A percentile compares a stretch with the other conserved stretches of the same genome.
Conservation (phyloP, 2,797 vertebrate genomes). For the Xiphophorus birchmanni region DNA sequence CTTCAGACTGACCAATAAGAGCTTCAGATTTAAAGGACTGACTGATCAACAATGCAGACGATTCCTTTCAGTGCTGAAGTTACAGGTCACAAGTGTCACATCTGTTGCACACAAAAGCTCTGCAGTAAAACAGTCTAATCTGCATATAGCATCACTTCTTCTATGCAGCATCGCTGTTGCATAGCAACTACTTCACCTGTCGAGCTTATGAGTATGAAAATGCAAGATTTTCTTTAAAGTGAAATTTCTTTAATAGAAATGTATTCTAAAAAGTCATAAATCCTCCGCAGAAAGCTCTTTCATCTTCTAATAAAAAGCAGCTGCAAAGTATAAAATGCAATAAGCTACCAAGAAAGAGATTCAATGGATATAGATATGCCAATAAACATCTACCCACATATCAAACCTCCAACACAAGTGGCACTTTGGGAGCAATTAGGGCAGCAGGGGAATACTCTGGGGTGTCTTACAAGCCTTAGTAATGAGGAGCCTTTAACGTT, state of each 20-base stretch:
- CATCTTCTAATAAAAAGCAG: background rate
- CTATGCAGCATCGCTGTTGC: constrained; percentile 70
- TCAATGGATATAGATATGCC: constrained; percentile 41
- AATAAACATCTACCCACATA: constrained; percentile 44
- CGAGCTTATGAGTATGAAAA: constrained; percentile 48
- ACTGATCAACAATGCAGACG: constrained; percentile 17
- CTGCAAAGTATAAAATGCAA: constrained; percentile 10
- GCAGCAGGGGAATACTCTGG: constrained; percentile 20
- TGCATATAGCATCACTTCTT: constrained; percentile 59
- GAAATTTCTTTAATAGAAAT: background rate
- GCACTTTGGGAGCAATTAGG: constrained; percentile 68
- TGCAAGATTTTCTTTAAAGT: constrained; percentile 19
- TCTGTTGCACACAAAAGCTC: constrained; percentile 20
- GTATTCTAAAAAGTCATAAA: background rate
- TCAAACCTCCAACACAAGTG: constrained; percentile 24
- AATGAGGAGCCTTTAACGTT: constrained; percentile 52
- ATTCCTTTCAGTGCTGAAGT: constrained; percentile 16
- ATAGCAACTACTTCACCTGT: constrained; percentile 83
- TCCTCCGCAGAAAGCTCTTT: background rate
- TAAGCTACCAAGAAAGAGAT: constrained; percentile 7
- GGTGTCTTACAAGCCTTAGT: constrained; percentile 46
- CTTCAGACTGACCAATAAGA: constrained; percentile 8
- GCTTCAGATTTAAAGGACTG: background rate
- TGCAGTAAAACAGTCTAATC: constrained; percentile 49
- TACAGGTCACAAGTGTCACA: constrained; percentile 8